Base-by-base conservation (phyloP, 2,113 vertebrate species). In the Syrmaticus mikado region DNA sequence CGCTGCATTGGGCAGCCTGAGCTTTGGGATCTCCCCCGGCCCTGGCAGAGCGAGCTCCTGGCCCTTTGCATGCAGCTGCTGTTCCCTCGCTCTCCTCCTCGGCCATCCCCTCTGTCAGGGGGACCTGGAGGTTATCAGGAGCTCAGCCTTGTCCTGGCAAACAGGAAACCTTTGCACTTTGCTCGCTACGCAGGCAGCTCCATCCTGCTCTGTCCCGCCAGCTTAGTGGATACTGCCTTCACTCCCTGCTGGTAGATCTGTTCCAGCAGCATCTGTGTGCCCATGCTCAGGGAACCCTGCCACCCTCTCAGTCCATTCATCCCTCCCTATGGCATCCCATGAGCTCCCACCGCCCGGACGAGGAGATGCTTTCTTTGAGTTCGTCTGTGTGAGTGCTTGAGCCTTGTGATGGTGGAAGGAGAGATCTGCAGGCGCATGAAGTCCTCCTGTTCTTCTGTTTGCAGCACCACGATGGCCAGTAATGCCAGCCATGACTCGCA, bases 391-490 rank as follows among this genome's bases (percentile, higher is more conserved):
- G 92, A 87, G 57, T 86, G 71, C 64, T 93, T 70, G 82, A 94
- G 67, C 43, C 92, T 81, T 82, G 48, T 75, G 70, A 6, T 50
- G 65, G 57, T 73, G 74, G 41, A 64, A 90, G 68, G 68, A 89
- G 25, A 68, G 66, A 32, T 28, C 58, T 53, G 60, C 93, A 90
- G 83, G 40, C 7, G 1, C 4, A 0, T 97, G 81, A 96, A 95
- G 87, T 55, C 89, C 89, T 93, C 48, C 75, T 94, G 43, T 95
- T 96, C 30, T 96, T 96, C 85, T 93, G 67, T 94, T 96, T 89
- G 92, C 94, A 95, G 91, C 28, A 86, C 73, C 81, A 19, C 70
- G 89, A 77, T 77, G 87, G 85, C 86, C 92, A 83, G 65, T 91
- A 81, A 73, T 79, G 40, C 32, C 95, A 95, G 75, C 87, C 87